Conservation (phyloP, 2,888 invertebrate genomes). For the Entomobrya multifasciata region DNA sequence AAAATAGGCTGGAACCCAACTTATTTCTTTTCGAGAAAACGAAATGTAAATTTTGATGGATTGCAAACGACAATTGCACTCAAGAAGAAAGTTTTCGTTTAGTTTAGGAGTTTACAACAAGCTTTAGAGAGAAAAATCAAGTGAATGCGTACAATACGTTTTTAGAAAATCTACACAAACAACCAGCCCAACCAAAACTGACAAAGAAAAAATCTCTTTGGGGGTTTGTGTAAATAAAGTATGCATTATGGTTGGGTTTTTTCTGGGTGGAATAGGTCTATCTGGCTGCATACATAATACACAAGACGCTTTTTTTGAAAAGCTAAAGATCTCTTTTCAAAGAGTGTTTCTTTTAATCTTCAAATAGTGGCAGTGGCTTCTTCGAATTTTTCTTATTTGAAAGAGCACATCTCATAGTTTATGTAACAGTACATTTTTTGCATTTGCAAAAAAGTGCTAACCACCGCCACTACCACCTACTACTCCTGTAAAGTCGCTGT, state of each 20-base stretch:
- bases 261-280: neutral
- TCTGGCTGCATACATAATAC: neutral
- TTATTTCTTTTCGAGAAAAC: neutral
- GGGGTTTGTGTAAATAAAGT: neutral
- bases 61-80: slow-evolving; percentile 46
- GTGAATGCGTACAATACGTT: neutral
- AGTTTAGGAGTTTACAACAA: neutral
- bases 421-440: neutral
- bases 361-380: neutral
- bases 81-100: slow-evolving; percentile 15
- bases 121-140: neutral
- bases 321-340: neutral
- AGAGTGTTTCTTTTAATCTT: neutral
- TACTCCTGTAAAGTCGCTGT: neutral
- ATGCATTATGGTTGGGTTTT: neutral
- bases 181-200: neutral
- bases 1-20: neutral
- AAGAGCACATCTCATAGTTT: slow-evolving; percentile 11
- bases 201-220: slow-evolving; percentile 7
- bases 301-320: neutral
- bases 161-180: neutral
- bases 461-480: no score
- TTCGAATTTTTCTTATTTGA: neutral
- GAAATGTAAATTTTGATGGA: slow-evolving; percentile 47
- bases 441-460: no score